phyloP scores from a whole-genome alignment of 2,113 vertebrate genomes.

The Microtus oregoni region DNA sequence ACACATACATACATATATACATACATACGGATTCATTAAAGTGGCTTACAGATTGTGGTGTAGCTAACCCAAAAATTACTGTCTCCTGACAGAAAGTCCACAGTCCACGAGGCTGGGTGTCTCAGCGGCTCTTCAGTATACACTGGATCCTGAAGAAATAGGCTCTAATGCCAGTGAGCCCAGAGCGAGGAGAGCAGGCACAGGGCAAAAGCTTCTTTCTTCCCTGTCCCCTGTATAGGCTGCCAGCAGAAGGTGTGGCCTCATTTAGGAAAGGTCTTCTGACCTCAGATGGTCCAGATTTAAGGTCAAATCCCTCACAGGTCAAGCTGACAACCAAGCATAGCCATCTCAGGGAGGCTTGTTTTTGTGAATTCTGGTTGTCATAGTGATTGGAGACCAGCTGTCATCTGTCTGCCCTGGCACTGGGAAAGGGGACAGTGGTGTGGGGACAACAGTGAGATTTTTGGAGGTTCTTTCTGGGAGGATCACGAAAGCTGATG shows the following conservation, averaged over 20 bases:
- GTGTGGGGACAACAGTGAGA: not conserved
- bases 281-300: not conserved
- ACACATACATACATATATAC: no score
- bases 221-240: not conserved
- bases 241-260: not conserved
- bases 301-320: not conserved
- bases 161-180: not conserved
- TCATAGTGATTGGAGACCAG: not conserved
- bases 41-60: not conserved
- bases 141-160: not conserved
- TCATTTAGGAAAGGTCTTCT: not conserved
- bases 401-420: not conserved
- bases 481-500: not conserved
- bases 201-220: not conserved
- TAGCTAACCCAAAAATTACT: not conserved
- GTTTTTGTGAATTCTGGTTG: slow-evolving; percentile 21
- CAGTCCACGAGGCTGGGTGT: not conserved
- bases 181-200: not conserved
- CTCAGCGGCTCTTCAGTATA: not conserved
- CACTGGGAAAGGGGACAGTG: not conserved
- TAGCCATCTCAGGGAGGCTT: not conserved
- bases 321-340: no score
- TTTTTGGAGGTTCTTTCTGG: not conserved
- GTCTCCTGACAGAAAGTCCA: not conserved
- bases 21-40: not conserved